Evolutionary conservation across 2,888 invertebrate species (phyloP).

Genomic region (Chrysodeixis includens): DNA sequence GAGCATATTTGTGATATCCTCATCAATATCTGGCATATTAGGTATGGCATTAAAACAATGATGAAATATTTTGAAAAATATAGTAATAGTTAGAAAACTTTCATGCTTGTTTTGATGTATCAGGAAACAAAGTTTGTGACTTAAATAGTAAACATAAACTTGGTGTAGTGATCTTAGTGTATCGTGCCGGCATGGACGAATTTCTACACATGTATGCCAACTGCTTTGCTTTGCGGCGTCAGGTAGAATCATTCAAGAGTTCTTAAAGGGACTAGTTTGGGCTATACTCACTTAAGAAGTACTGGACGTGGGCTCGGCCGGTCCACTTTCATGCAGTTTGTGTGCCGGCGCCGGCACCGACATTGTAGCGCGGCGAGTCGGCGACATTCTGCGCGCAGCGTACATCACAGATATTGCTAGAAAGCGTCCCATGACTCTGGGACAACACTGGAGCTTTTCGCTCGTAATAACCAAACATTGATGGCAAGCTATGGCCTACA

Average conservation of each 20-base stretch:
- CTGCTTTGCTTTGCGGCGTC: slow-evolving; percentile 19
- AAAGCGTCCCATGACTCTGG: slow-evolving; percentile 75
- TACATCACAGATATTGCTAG: slow-evolving; percentile 79
- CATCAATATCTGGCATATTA: slow-evolving; percentile 13
- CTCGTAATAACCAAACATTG: slow-evolving; percentile 37
- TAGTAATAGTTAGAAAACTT: no score
- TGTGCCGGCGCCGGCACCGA: slow-evolving; percentile 65
- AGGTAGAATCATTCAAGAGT: slow-evolving; percentile 47
- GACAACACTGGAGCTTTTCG: slow-evolving; percentile 66
- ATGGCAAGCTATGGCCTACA: neutral
- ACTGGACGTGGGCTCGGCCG: slow-evolving; percentile 63
- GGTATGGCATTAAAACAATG: neutral
- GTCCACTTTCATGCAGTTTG: slow-evolving; percentile 80
- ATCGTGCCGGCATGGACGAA: no score
- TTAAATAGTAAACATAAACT: no score
- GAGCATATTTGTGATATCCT: slow-evolving; percentile 17
- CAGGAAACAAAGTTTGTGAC: no score
- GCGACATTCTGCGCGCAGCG: slow-evolving; percentile 67
- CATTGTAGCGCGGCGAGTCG: slow-evolving; percentile 63
- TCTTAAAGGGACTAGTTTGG: slow-evolving; percentile 62
- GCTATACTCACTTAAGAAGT: slow-evolving; percentile 45
- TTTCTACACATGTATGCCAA: slow-evolving; percentile 18
- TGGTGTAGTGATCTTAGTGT: no score
- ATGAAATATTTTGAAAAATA: neutral
- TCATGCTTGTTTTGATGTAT: no score